A percentile compares a stretch with the other conserved stretches of the same genome.
Conservation (phyloP, 1,140 invertebrate genomes). For the Pristionchus pacificus region DNA sequence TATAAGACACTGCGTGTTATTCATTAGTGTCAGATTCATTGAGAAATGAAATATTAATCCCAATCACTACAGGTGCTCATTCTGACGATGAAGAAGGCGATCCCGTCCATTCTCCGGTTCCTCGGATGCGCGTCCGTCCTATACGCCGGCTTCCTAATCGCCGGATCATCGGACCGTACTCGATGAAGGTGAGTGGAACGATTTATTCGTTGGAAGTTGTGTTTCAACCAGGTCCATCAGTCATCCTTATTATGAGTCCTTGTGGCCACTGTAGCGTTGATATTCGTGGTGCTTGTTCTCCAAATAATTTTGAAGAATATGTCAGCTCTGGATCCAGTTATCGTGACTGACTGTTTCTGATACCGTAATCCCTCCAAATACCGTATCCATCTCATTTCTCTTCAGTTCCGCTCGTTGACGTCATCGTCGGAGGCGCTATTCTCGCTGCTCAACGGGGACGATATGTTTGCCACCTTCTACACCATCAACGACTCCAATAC, state of each 20-base stretch:
- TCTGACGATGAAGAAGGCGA: conserved; percentile 83
- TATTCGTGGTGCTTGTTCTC: too few relatives aligned
- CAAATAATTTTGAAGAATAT: too few relatives aligned
- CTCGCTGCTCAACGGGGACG: conserved; percentile 95
- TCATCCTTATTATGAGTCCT: too few relatives aligned
- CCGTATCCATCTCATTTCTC: conserved; percentile 10
- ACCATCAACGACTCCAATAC: conserved; percentile 79
- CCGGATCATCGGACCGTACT: conserved; percentile 95
- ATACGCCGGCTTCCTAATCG: conserved; percentile 92
- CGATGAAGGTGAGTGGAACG: conserved; percentile 72
- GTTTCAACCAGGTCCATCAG: too few relatives aligned
- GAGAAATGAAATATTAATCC: too few relatives aligned
- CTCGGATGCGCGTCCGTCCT: conserved; percentile 79
- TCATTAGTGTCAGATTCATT: too few relatives aligned
- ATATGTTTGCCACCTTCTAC: conserved; percentile 93
- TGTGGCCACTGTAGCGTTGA: too few relatives aligned
- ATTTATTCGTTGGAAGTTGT: too few relatives aligned
- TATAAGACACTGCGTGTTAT: too few relatives aligned
- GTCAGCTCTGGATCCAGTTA: too few relatives aligned
- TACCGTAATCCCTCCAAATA: too few relatives aligned
- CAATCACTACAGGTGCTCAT: conserved; percentile 81
- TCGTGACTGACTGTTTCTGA: too few relatives aligned
- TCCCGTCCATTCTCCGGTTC: conserved; percentile 86
- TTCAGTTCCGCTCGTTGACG: conserved; percentile 60
- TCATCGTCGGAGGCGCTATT: conserved; percentile 65